Evolutionary conservation across 2,797 vertebrate species (phyloP).

Genomic region (Poeciliopsis gracilis): DNA sequence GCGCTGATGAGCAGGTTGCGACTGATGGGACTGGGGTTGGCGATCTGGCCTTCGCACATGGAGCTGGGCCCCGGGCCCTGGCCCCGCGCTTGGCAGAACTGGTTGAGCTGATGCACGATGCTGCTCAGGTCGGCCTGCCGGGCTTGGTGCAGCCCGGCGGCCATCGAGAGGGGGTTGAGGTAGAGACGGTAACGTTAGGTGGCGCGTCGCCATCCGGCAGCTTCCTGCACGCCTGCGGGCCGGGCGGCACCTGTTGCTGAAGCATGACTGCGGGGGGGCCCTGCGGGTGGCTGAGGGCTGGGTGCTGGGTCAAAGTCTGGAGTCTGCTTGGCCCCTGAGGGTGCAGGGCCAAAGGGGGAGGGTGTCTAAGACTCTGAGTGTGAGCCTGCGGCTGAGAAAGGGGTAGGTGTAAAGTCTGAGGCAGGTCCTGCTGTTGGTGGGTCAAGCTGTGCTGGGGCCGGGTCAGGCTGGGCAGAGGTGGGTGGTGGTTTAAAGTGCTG

Average conservation of each 20-base stretch:
- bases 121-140: slow-evolving; percentile 94
- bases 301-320: slow-evolving; percentile 78
- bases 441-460: slow-evolving; percentile 83
- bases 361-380: slow-evolving; percentile 88
- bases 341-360: slow-evolving; percentile 85
- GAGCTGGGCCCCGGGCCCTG: slow-evolving; percentile 91
- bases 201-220: slow-evolving; percentile 93
- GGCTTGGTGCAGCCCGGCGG: slow-evolving; percentile 91
- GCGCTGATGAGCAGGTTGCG: slow-evolving; percentile 98
- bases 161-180: slow-evolving; percentile 99
- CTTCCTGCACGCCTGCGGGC: slow-evolving; percentile 90
- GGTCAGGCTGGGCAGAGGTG: slow-evolving; percentile 72
- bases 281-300: slow-evolving; percentile 84
- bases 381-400: slow-evolving; percentile 84
- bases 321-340: slow-evolving; percentile 73
- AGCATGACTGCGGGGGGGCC: slow-evolving; percentile 85
- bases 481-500: slow-evolving; percentile 98
- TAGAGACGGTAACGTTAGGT: slow-evolving; percentile 99
- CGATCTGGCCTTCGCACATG: slow-evolving; percentile 99
- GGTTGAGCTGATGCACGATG: slow-evolving; percentile 99
- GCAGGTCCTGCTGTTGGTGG: slow-evolving; percentile 85
- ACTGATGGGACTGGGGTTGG: slow-evolving; percentile 98
- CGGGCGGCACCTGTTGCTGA: slow-evolving; percentile 81
- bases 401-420: slow-evolving; percentile 82
- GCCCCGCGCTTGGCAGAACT: slow-evolving; percentile 97